These are phyloP conservation scores for Drosophila sturtevanti DNA, from an alignment of 1,140 invertebrate genomes.

Conservation along the genomic window DNA sequence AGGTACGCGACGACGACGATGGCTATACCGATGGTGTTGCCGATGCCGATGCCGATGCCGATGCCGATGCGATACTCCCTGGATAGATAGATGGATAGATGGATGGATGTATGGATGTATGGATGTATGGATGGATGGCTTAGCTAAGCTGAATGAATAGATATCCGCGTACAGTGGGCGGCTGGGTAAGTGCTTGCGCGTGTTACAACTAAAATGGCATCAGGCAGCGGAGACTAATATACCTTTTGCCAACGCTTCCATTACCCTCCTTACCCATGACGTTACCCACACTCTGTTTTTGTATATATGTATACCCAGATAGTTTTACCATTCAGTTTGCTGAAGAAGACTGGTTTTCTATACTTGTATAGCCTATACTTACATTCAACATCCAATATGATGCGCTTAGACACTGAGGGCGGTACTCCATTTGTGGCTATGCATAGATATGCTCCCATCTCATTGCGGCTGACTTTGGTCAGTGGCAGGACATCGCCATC, in stretches of 20 bases:
- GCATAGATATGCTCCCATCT: conserved; percentile 94
- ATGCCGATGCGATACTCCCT: neutral
- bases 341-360: conserved; percentile 10
- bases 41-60: neutral
- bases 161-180: conserved; percentile 58
- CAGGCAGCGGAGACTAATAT: conserved; percentile 46
- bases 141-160: conserved; percentile 32
- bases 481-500: conserved; percentile 92
- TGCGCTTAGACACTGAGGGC: conserved; percentile 93
- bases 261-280: too few species aligned
- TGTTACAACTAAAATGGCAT: conserved; percentile 58
- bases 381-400: conserved; percentile 95
- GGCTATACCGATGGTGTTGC: neutral
- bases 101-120: conserved; percentile 13
- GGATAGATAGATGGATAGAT: conserved; percentile 24
- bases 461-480: conserved; percentile 91
- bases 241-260: conserved; percentile 26
- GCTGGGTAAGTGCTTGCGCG: conserved; percentile 70
- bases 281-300: too few species aligned
- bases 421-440: conserved; percentile 92
- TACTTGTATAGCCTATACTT: conserved; percentile 84
- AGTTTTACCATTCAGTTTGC: conserved; percentile 20
- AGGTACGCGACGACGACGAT: conserved; percentile 50
- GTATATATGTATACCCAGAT: too few species aligned
- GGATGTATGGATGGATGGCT: conserved; percentile 16